Evolutionary conservation across 1,140 invertebrate species (phyloP), one percentile per base, ranked within the genome.

Genomic region (Drosophila asahinai): DNA sequence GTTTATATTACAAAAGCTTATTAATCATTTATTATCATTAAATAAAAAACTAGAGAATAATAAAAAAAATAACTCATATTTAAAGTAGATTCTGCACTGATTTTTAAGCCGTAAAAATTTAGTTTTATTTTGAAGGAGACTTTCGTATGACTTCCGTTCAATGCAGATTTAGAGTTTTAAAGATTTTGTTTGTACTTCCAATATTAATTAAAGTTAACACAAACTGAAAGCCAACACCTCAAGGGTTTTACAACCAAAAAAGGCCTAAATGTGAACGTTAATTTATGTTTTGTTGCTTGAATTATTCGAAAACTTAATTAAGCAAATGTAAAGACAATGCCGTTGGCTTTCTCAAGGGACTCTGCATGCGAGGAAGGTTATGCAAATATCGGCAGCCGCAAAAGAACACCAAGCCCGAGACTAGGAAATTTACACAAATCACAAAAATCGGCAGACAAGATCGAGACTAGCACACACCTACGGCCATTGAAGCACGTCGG

Each of bases 381-480:
- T 63, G 66, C 76, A 83, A 83, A 86, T 75, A 66, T 54, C 49
- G 63, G 61, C 67, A 38, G 52, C 8, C 12, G 52, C 6, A 8
- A 60, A 22, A 86, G 83, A 65, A 83, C 81, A 54, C 72, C 67
- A 58, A 62, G 71, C 42, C 81, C 64, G 48, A 80, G 73, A 87
- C 47, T 73, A 87, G 83, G 83, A 87, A 87, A 89, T 65, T 83
- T 83, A 89, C 83, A 87, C 80, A 80, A 86, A 77, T 86, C 80
- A 57, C 52, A 77, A 80, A 76, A 80, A 76, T 86, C 65, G 48
- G 66, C 63, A 77, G 49, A 51, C 38, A 64, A 64, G 47, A 66
- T 49, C 40, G 49, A 47, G 62, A 75, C 36, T 17, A 15, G 59
- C 25, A 58, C 27, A 76, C 68, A 64, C 71, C 49, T 47, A 77